Evolutionary conservation across 2,797 vertebrate genomes (phyloP), one percentile per base, ranked within the genome.

Genomic region (Melanogrammus aeglefinus): DNA sequence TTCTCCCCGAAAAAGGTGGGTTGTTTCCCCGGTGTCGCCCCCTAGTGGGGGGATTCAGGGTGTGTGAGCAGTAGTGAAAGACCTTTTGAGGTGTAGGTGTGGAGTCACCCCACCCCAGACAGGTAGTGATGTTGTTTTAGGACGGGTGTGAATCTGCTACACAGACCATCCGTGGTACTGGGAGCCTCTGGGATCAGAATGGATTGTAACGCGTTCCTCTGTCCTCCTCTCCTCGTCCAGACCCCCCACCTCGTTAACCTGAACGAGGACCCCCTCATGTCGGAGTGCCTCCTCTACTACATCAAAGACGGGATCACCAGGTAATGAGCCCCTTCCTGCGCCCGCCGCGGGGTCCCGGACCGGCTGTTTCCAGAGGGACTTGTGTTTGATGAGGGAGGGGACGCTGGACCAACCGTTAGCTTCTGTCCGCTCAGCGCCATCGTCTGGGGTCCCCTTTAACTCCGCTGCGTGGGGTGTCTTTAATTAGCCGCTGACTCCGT

Each of bases 271-370:
- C 98, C 98, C 3, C 95, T 99, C 75, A 99, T 99, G 98, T 99
- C 98, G 0, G 98, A 99, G 89, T 99, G 98, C 92, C 95, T 99
- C 80, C 96, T 99, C 75, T 99, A 99, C 91, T 99, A 99, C 91
- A 99, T 99, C 93, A 99, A 99, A 95, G 98, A 99, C 63, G 98
- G 98, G 36, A 96, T 99, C 84, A 99, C 98, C 77, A 97, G 98
- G 98, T 99, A 92, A 90, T n/a, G 18, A 9, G 2, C 57, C 51
- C 2, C 18, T 57, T 8, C 51, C 51, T 57, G 16, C 47, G n/a
- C 3, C 47, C 29, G 4, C 31, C 31, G 31, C 2, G n/a, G 57
- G 80, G 63, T 63, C 36, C 31, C 31, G 0, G 31, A 33, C 31
- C 31, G 31, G n/a, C n/a, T n/a, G n/a, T n/a, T n/a, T n/a, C n/a